Conservation (phyloP, 2,797 vertebrate genomes). For the Pagetopsis macropterus region DNA sequence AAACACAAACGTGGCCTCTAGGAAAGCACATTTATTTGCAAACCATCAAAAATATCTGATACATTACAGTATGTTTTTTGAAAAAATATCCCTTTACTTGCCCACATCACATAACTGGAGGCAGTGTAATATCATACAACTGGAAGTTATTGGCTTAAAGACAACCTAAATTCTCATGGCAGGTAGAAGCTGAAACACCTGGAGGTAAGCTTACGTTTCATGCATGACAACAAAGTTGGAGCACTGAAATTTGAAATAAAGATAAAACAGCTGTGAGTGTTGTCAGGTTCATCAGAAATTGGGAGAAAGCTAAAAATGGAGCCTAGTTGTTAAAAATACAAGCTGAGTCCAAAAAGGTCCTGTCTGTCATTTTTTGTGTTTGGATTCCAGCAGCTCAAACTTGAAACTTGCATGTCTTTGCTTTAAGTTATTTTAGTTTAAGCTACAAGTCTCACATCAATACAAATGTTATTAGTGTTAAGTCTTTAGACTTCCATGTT, state of each 20-base stretch:
- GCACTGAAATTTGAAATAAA: not conserved
- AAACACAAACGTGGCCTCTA: not conserved
- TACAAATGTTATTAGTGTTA: not conserved
- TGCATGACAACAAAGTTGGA: not conserved
- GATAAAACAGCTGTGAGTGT: not conserved
- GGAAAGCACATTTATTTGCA: constrained; percentile 56
- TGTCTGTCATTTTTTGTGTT: not conserved
- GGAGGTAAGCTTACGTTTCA: not conserved
- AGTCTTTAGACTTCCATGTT: not conserved
- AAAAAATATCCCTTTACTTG: not conserved
- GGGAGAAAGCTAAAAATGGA: not conserved
- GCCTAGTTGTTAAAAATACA: not conserved
- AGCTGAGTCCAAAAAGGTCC: not conserved
- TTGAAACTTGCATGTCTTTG: not conserved
- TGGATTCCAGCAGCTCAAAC: not conserved
- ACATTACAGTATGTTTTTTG: constrained; percentile 8
- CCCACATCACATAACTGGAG: constrained; percentile 14
- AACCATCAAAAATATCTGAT: constrained; percentile 38
- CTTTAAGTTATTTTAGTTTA: not conserved
- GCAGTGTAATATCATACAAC: not conserved
- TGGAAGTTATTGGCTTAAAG: not conserved
- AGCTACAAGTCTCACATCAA: not conserved
- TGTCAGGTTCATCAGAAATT: not conserved
- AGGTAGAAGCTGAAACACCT: constrained; percentile 9
- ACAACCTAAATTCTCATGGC: not conserved